Evolutionary conservation across 2,888 invertebrate species (phyloP).

Genomic region (Salticus scenicus): DNA sequence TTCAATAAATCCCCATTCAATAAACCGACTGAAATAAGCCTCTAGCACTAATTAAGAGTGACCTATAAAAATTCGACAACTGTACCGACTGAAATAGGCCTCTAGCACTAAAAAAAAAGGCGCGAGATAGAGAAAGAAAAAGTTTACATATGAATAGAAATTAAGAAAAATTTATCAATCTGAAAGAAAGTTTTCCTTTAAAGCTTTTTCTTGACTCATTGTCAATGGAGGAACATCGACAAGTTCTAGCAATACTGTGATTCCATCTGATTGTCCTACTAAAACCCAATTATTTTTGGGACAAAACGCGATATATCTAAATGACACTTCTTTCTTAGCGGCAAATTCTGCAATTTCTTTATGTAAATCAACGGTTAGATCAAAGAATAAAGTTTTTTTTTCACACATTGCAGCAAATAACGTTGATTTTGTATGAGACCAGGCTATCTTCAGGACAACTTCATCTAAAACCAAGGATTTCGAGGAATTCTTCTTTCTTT

Average conservation of each 20-base stretch:
- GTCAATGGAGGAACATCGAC: background rate
- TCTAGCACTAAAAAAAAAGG: no score
- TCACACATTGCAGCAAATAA: slow-evolving; percentile 39
- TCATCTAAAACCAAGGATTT: slow-evolving; percentile 22
- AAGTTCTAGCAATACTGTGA: slow-evolving; percentile 24
- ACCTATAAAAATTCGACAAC: no score
- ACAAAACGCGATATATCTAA: slow-evolving; percentile 39
- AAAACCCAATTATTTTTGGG: slow-evolving; percentile 41
- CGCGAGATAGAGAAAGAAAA: no score
- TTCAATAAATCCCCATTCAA: no score
- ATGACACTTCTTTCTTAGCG: background rate
- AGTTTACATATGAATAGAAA: no score
- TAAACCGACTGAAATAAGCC: no score
- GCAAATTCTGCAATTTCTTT: slow-evolving; percentile 20
- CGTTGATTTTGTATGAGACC: slow-evolving; percentile 46
- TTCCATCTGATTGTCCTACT: slow-evolving; percentile 32
- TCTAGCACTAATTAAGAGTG: no score
- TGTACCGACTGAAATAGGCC: no score
- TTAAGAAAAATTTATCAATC: no score
- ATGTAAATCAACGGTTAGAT: slow-evolving; percentile 45
- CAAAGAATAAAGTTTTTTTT: slow-evolving; percentile 29
- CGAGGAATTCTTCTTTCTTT: slow-evolving; percentile 73
- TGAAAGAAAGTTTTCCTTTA: slow-evolving; percentile 33
- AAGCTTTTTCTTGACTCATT: background rate
- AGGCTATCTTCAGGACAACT: slow-evolving; percentile 16